Percentiles rank a stretch among this genome's conserved stretches.
These are phyloP conservation scores for Erethizon dorsatum DNA, from an alignment of 2,797 vertebrate genomes.

Conservation along the genomic window DNA sequence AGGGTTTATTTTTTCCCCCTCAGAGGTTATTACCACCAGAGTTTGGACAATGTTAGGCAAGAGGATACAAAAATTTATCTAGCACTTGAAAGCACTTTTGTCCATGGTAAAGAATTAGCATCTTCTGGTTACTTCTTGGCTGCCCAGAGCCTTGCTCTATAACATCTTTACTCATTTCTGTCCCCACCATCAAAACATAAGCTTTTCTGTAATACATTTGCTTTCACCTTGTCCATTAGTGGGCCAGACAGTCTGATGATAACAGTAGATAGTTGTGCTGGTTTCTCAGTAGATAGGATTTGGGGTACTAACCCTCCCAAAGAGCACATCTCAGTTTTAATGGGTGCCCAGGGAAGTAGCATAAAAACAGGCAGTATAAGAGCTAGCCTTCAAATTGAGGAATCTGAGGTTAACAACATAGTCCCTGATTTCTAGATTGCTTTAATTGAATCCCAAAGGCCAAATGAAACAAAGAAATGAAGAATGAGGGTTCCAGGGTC, in stretches of 20 bases:
- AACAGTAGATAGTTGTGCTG: conserved; percentile 1
- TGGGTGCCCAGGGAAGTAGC: not conserved
- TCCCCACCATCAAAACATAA: conserved; percentile 22
- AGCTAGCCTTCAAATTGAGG: conserved; percentile 39
- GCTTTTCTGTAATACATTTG: conserved; percentile 21
- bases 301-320: not conserved
- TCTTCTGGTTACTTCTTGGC: conserved; percentile 59
- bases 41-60: conserved; percentile 69
- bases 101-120: conserved; percentile 52
- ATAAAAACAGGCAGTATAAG: conserved; percentile 28
- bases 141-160: not conserved
- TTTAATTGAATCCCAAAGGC: conserved; percentile 67
- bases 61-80: conserved; percentile 68
- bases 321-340: conserved; percentile 50
- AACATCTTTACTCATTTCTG: conserved; percentile 7
- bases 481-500: conserved; percentile 68
- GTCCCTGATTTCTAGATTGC: conserved; percentile 61
- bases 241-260: conserved; percentile 8
- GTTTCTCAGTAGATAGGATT: conserved; percentile 46
- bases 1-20: conserved; percentile 8
- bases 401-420: conserved; percentile 67
- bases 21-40: conserved; percentile 31
- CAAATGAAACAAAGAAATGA: conserved; percentile 73
- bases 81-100: conserved; percentile 62
- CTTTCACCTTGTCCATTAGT: conserved; percentile 58